Base-by-base conservation (phyloP, 2,113 vertebrate species). In the Prietella phreatophila region DNA sequence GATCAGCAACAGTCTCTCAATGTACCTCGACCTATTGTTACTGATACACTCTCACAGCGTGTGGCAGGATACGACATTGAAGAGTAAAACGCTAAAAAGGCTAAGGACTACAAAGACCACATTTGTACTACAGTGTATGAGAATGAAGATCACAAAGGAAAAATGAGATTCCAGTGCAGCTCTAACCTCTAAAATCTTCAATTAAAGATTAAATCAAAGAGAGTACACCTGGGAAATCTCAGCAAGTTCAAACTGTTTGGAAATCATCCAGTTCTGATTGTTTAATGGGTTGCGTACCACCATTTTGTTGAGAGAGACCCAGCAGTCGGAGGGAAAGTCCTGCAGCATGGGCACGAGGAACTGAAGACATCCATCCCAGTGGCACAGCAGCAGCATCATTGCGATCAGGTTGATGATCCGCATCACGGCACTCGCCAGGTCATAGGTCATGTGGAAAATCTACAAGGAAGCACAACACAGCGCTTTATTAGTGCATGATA, bases 361-460 rank as follows among this genome's bases (percentile, higher is more conserved):
- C 96, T 99, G 98, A 30, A 99, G 96, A 89, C 97, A 98, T 90
- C 98, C 98, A 0, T 99, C 98, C 98, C 98, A 99, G 95, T 99
- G 98, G 87, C 98, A 99, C 0, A 99, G 94, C 89, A 99, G 94
- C 91, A 99, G 94, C 98, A 99, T 99, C 98, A 99, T 99, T 47
- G 96, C 97, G 0, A 99, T 99, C 89, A 99, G 96, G 94, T 99
- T 99, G 91, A 98, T 92, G 93, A 99, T 99, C 86, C 98, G 95
- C 97, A 99, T 96, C 91, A 99, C 97, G 0, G 98, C 98, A 1
- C 98, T 99, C 56, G 98, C 98, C 93, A 99, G 95, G 94, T 99
- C 98, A 0, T 99, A 99, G 61, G 97, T 99, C 98, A 99, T 99
- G 92, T 99, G 98, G 95, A 99, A 99, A 90, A 99, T 99, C 97